These are phyloP conservation scores for Henricia sp. DNA, from an alignment of 53 echinoderm and acorn worm species.

Conservation along the genomic window DNA sequence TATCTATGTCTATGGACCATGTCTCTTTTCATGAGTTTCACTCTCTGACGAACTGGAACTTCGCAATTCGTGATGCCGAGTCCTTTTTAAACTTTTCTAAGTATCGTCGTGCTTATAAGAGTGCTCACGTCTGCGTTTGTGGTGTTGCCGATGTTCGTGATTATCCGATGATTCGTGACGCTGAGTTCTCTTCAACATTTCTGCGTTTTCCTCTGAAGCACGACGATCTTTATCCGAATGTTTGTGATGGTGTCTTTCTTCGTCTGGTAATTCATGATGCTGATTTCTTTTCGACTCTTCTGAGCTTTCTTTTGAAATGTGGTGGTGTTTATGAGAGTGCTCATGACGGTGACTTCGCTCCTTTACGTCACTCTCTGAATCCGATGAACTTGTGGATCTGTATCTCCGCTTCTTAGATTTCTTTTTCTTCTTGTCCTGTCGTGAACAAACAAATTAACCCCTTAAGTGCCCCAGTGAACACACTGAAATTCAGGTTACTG, in stretches of 20 bases:
- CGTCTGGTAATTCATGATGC: background rate
- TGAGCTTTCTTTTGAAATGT: background rate
- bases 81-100: background rate
- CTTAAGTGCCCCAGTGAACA: too few relatives aligned
- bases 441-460: constrained; percentile 11
- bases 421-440: constrained; percentile 26
- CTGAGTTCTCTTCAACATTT: background rate
- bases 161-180: background rate
- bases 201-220: background rate
- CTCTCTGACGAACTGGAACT: too few relatives aligned
- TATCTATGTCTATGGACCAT: too few relatives aligned
- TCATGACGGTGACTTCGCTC: background rate
- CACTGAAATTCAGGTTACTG: too few relatives aligned
- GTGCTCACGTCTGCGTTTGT: background rate
- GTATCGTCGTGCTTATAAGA: background rate
- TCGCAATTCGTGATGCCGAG: too few relatives aligned
- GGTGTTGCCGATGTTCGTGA: background rate
- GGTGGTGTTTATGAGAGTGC: constrained; percentile 3
- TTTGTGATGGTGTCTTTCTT: constrained; percentile 12
- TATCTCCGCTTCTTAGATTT: constrained; percentile 15
- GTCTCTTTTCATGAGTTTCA: too few relatives aligned
- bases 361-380: background rate
- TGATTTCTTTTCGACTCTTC: background rate
- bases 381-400: background rate
- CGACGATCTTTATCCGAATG: background rate